Evolutionary conservation across 1,140 invertebrate species (phyloP).

Genomic region (Polypedilum pembai): DNA sequence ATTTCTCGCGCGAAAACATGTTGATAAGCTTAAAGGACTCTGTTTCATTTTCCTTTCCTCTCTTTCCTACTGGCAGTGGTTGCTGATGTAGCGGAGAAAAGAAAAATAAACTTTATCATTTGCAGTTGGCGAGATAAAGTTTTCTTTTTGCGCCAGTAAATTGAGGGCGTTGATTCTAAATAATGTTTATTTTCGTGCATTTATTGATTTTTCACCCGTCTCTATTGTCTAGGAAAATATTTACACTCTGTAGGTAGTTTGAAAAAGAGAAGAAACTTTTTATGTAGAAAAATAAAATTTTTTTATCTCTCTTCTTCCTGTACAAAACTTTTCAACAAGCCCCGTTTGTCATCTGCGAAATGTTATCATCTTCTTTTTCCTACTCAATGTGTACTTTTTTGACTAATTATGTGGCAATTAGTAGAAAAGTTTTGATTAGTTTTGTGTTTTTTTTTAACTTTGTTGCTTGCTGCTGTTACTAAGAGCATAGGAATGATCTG

Average conservation of each 20-base stretch:
- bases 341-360: not conserved
- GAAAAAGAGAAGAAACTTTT: too few species aligned
- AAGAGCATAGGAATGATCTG: too few species aligned
- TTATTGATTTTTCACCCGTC: not conserved
- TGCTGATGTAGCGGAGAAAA: not conserved
- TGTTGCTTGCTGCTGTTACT: not conserved
- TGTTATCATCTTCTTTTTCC: not conserved
- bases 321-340: not conserved
- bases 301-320: too few species aligned
- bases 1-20: not conserved
- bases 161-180: conserved; percentile 14
- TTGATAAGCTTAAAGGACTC: conserved; percentile 27
- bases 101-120: conserved; percentile 8
- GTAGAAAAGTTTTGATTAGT: conserved; percentile 13
- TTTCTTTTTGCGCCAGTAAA: not conserved
- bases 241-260: too few species aligned
- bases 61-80: not conserved
- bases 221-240: not conserved
- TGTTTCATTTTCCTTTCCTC: not conserved
- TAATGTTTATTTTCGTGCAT: conserved; percentile 13
- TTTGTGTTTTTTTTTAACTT: not conserved
- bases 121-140: not conserved
- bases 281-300: too few species aligned
- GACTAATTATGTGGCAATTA: conserved; percentile 18
- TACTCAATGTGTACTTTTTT: not conserved